phyloP scores from a whole-genome alignment of 2,888 invertebrate genomes.

The Papilio gigon region DNA sequence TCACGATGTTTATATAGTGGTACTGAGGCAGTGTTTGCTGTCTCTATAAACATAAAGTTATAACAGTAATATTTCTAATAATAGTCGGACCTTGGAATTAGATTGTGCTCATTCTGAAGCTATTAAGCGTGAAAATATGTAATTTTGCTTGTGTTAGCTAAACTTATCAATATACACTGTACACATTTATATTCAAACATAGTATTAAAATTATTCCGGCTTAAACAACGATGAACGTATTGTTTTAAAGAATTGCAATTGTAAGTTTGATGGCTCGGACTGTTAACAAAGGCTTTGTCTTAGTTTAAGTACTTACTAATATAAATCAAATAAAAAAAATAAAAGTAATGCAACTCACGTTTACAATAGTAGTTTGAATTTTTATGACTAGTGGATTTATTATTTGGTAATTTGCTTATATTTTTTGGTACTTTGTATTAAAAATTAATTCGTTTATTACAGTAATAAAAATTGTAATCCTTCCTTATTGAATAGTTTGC shows the following conservation, averaged over 20 bases:
- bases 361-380: not conserved
- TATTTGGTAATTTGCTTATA: not conserved
- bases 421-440: not conserved
- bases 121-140: constrained; percentile 25
- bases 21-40: constrained; percentile 1
- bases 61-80: constrained; percentile 29
- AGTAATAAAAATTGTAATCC: not conserved
- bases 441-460: not conserved
- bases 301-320: not conserved
- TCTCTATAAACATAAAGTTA: constrained; percentile 8
- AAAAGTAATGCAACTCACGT: constrained; percentile 1
- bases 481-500: not conserved
- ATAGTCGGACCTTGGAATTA: constrained; percentile 35
- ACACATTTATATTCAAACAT: not conserved
- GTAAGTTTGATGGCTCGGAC: not conserved
- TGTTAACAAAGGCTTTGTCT: not conserved
- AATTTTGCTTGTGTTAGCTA: constrained; percentile 20
- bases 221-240: not conserved
- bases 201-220: not conserved
- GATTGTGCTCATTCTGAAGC: constrained; percentile 33
- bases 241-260: not conserved
- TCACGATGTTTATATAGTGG: not conserved
- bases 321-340: constrained; percentile 5
- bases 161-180: constrained; percentile 6
- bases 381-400: not conserved